These are phyloP conservation scores for Cotesia congregata DNA, from an alignment of 2,888 invertebrate genomes.

Conservation along the genomic window DNA sequence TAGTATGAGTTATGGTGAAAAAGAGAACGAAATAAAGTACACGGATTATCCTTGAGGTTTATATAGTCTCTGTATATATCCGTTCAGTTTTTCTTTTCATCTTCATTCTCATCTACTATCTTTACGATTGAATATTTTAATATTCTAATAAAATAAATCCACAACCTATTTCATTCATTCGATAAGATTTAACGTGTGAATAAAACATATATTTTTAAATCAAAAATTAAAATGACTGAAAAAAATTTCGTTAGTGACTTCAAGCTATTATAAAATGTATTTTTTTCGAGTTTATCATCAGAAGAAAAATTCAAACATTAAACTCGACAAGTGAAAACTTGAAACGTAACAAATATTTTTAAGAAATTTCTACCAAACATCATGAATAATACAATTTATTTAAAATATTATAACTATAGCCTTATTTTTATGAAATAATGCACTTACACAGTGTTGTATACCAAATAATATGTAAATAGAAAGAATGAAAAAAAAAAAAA, in stretches of 20 bases:
- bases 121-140: background rate
- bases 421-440: background rate
- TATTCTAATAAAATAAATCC: background rate
- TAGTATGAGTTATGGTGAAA: background rate
- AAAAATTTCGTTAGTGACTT: background rate
- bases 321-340: no score
- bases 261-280: no score
- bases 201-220: background rate
- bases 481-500: background rate
- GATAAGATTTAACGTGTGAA: background rate
- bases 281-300: no score
- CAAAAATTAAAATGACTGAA: background rate
- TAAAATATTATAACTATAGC: background rate
- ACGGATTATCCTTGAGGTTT: conserved; percentile 14
- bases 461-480: background rate
- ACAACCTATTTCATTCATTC: background rate
- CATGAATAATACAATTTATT: background rate
- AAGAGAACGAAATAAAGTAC: conserved; percentile 3
- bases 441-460: background rate
- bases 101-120: conserved; percentile 16
- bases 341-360: no score
- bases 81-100: background rate
- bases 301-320: no score
- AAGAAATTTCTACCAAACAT: no score
- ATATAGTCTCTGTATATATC: conserved; percentile 12